phyloP scores from a whole-genome alignment of 1,140 invertebrate genomes.

The Eriocheir sinensis region DNA sequence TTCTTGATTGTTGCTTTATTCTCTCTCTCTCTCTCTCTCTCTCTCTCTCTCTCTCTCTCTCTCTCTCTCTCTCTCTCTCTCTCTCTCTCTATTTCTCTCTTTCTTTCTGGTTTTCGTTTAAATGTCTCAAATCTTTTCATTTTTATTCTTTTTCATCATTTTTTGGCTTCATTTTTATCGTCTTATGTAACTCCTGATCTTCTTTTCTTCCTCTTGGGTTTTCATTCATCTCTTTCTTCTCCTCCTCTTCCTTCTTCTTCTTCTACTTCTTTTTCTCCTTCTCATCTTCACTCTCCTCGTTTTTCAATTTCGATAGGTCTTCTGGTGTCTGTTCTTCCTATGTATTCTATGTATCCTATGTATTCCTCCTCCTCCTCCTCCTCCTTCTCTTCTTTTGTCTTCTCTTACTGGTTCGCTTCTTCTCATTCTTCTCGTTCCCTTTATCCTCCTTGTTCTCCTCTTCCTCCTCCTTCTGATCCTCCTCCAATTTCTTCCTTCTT shows the following conservation, averaged over 20 bases:
- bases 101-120: neutral
- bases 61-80: conserved; percentile 22
- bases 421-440: neutral
- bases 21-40: too few relatives aligned
- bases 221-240: too few relatives aligned
- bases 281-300: too few relatives aligned
- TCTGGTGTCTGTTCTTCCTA: neutral
- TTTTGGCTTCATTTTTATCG: too few relatives aligned
- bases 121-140: neutral
- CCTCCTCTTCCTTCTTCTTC: neutral
- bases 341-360: too few relatives aligned
- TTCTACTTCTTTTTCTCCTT: neutral
- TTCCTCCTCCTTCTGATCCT: neutral
- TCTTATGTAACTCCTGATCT: too few relatives aligned
- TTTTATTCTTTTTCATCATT: too few relatives aligned
- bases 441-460: neutral
- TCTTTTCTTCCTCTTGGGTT: too few relatives aligned
- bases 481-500: neutral
- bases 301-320: too few relatives aligned
- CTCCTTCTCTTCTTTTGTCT: neutral
- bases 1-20: too few relatives aligned
- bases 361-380: neutral
- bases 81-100: neutral
- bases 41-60: conserved; percentile 12
- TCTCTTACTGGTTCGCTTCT: neutral